Evolutionary conservation across 2,113 vertebrate species (phyloP), one percentile per base, ranked within the genome.

Genomic region (Ophiodon elongatus): DNA sequence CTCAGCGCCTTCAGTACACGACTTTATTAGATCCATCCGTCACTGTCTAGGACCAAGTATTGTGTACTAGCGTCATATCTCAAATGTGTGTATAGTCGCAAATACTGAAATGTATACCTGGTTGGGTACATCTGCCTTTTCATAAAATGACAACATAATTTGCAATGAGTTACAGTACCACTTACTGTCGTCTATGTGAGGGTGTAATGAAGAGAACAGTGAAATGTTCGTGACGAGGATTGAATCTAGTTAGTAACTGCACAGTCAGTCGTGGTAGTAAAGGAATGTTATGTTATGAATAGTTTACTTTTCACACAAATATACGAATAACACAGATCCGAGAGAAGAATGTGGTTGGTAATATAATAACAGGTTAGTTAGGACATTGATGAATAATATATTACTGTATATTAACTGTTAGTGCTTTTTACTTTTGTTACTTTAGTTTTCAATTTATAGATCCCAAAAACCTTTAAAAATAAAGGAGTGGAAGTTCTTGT

Each of bases 181-280:
- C 79, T 84, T 78, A 88, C 67, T 87, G 80, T 25, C 33, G 23
- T 23, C 33, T 84, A 19, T 59, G 39, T 45, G 29, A 29, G 57
- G 43, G 77, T 79, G 52, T 68, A 73, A 83, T 73, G 33, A 76
- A 25, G 0, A 0, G 11, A 74, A 68, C 7, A 65, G 43, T 54
- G 54, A 80, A 63, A 70, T 71, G 64, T 76, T 69, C 79, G 45
- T 67, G 31, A 76, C 3, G 27, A 70, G 27, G 17, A 25, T 52
- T 81, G 43, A 68, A 29, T 76, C 10, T 66, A 76, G 52, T 90
- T 85, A 84, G 84, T 81, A 76, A 59, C 25, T 62, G 37, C 15
- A 43, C 35, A 39, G 10, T 52, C 35, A 39, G 10, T 52, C 27
- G 41, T 27, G 41, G 57, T 54, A 52, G n/a, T 8, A 41, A 41